These are phyloP conservation scores for Drosophila sordidapex DNA, from an alignment of 2,888 invertebrate species.

Conservation along the genomic window DNA sequence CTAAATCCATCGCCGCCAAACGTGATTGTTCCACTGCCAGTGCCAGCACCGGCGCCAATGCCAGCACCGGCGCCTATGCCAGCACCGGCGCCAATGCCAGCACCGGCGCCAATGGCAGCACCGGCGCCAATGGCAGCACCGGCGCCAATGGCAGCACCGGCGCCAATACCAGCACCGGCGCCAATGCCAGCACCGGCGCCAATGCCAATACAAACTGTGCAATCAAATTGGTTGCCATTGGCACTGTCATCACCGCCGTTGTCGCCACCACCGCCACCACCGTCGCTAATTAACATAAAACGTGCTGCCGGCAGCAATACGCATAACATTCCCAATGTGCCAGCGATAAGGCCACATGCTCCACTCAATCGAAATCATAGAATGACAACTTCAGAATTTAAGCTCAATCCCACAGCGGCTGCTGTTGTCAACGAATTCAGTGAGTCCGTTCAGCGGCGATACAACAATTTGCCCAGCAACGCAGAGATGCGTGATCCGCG, in stretches of 20 bases:
- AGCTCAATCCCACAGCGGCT: neutral
- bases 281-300: neutral
- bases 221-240: neutral
- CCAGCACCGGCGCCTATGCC: neutral
- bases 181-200: neutral
- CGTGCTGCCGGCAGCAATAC: neutral
- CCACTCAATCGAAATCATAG: neutral
- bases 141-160: neutral
- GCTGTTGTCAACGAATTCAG: neutral
- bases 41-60: neutral
- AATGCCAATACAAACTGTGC: neutral
- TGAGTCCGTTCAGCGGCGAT: neutral
- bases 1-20: neutral
- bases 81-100: neutral
- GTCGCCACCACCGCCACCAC: neutral
- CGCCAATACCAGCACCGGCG: neutral
- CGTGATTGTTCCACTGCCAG: neutral
- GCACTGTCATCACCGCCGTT: neutral
- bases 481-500: constrained; percentile 27
- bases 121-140: too few species aligned
- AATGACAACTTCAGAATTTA: neutral
- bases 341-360: neutral
- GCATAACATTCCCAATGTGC: constrained; percentile 2
- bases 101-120: neutral
- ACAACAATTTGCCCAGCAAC: neutral